A percentile compares a stretch with the other conserved stretches of the same genome.
These are phyloP conservation scores for Ictalurus furcatus DNA, from an alignment of 2,113 vertebrate genomes.

Conservation along the genomic window DNA sequence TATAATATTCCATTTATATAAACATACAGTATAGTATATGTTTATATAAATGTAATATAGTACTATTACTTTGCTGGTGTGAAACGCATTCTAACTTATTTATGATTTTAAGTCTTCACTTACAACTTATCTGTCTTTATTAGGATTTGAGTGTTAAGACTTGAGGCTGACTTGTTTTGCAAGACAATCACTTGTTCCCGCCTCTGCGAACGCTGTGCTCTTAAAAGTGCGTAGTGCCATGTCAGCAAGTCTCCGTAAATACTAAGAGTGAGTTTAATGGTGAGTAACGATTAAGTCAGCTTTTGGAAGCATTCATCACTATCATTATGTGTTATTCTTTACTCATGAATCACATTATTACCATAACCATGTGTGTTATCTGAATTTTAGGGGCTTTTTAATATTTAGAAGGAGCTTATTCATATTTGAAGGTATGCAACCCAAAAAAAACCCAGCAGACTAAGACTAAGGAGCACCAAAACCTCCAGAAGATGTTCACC, in stretches of 20 bases:
- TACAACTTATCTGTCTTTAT: not conserved
- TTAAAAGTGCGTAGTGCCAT: not conserved
- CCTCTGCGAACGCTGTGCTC: not conserved
- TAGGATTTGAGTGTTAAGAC: not conserved
- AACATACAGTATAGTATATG: too few species aligned
- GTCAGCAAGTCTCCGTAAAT: not conserved
- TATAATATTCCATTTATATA: too few species aligned
- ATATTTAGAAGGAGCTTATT: not conserved
- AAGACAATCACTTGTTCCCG: not conserved
- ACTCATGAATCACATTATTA: constrained; percentile 17
- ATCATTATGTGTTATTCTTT: constrained; percentile 12
- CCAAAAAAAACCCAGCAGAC: not conserved
- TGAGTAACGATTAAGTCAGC: constrained; percentile 28
- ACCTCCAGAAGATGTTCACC: not conserved
- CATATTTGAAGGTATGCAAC: constrained; percentile 13
- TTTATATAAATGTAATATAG: not conserved
- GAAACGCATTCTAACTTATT: not conserved
- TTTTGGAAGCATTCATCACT: not conserved
- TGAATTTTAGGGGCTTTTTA: not conserved
- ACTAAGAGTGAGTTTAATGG: constrained; percentile 2
- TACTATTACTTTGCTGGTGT: not conserved
- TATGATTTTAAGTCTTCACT: not conserved
- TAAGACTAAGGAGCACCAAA: not conserved
- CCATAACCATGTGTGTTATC: constrained; percentile 9
- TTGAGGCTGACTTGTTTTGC: not conserved